A percentile compares a stretch with the other conserved stretches of the same genome.
Conservation (phyloP, 2,113 vertebrate genomes). For the Callopanchax toddi region DNA sequence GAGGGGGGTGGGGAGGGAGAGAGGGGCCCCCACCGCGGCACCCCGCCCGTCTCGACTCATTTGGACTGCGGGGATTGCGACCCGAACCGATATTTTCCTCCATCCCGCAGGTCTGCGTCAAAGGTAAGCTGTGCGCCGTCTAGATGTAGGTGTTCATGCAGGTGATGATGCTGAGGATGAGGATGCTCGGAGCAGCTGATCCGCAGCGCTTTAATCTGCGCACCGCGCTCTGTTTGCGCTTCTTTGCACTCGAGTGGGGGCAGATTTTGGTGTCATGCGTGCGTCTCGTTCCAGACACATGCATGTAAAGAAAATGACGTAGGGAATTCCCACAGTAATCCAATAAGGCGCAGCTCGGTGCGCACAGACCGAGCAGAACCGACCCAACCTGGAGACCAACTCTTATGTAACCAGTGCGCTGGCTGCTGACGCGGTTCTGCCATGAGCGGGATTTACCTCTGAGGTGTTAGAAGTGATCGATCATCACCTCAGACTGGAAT, state of each 20-base stretch:
- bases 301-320: conserved; percentile 66
- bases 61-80: conserved; percentile 69
- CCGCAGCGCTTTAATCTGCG: conserved; percentile 31
- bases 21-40: conserved; percentile 50
- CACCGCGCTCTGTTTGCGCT: neutral
- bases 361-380: conserved; percentile 16
- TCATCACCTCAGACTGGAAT: neutral
- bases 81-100: conserved; percentile 15
- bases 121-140: conserved; percentile 66
- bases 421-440: conserved; percentile 53
- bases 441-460: conserved; percentile 41
- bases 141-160: neutral
- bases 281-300: conserved; percentile 27
- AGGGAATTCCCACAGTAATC: conserved; percentile 80
- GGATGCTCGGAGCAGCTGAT: conserved; percentile 10
- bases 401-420: conserved; percentile 70
- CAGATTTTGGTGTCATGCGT: conserved; percentile 21
- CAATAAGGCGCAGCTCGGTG: conserved; percentile 39
- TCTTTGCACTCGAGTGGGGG: neutral
- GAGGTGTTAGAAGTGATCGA: neutral
- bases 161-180: neutral
- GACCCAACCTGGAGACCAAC: conserved; percentile 52
- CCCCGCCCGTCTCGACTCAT: conserved; percentile 69
- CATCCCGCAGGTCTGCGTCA: conserved; percentile 70
- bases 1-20: neutral